Percentiles rank a stretch among this genome's conserved stretches.
These are phyloP conservation scores for Ylistrum balloti DNA, from an alignment of 1,140 invertebrate genomes.

Conservation along the genomic window DNA sequence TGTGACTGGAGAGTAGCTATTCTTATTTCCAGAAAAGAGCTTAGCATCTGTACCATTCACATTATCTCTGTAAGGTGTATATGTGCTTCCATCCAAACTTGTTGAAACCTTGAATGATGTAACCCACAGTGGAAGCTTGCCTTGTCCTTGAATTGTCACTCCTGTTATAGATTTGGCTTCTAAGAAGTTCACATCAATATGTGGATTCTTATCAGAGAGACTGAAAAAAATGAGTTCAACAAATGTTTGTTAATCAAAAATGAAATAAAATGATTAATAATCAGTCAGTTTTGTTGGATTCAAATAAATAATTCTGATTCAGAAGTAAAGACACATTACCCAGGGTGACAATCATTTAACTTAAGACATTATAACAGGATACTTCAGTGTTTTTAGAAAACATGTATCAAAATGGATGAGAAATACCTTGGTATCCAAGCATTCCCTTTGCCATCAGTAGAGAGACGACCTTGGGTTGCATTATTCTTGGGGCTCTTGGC, in stretches of 20 bases:
- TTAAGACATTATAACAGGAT: too few relatives aligned
- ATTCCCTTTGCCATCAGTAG: conserved; percentile 32
- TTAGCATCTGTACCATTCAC: conserved; percentile 55
- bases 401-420: too few relatives aligned
- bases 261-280: too few relatives aligned
- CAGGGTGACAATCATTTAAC: too few relatives aligned
- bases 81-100: conserved; percentile 75
- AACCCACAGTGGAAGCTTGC: conserved; percentile 74
- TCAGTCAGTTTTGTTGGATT: too few relatives aligned
- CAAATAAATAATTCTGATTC: too few relatives aligned
- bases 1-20: conserved; percentile 65
- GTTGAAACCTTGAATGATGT: conserved; percentile 76
- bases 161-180: conserved; percentile 80
- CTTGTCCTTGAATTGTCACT: conserved; percentile 69
- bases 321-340: too few relatives aligned
- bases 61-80: conserved; percentile 57
- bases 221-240: conserved; percentile 52
- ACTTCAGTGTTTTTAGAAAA: too few relatives aligned
- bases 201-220: conserved; percentile 61
- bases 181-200: conserved; percentile 78
- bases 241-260: too few relatives aligned
- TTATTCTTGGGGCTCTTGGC: conserved; percentile 47
- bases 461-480: conserved; percentile 57
- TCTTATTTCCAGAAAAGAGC: conserved; percentile 68
- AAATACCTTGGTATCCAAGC: conserved; percentile 58